Evolutionary conservation across 2,113 vertebrate species (phyloP).

Genomic region (Tachuris rubrigastra): DNA sequence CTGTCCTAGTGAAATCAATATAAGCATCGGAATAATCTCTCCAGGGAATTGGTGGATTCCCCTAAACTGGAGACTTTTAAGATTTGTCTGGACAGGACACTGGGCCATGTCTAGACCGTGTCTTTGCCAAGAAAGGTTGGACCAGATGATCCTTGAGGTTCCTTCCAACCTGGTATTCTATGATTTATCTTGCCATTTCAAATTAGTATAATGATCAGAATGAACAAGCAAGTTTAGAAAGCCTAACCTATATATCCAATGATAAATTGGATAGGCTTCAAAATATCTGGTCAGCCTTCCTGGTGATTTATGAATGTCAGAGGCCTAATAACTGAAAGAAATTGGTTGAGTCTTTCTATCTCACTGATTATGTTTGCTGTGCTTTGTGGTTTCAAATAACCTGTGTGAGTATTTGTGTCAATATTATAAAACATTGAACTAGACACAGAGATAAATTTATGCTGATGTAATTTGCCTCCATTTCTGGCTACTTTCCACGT

Average conservation of each 20-base stretch:
- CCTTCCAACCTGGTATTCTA: neutral
- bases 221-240: conserved; percentile 23
- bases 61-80: neutral
- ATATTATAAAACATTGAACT: neutral
- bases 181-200: conserved; percentile 34
- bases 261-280: neutral
- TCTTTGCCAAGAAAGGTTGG: neutral
- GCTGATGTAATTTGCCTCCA: neutral
- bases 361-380: neutral
- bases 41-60: neutral
- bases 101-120: fast-evolving
- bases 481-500: neutral
- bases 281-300: conserved; percentile 13
- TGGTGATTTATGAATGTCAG: conserved; percentile 42
- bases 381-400: conserved; percentile 3
- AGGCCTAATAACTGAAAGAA: neutral
- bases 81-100: neutral
- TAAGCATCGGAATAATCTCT: neutral
- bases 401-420: neutral
- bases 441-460: neutral
- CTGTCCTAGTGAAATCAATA: neutral
- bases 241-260: neutral
- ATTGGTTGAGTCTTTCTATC: neutral
- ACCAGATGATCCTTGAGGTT: neutral
- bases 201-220: conserved; percentile 34